A percentile compares a stretch with the other conserved stretches of the same genome.
Evolutionary conservation across 2,888 invertebrate genomes (phyloP).

Genomic region (Mythimna lalbum): DNA sequence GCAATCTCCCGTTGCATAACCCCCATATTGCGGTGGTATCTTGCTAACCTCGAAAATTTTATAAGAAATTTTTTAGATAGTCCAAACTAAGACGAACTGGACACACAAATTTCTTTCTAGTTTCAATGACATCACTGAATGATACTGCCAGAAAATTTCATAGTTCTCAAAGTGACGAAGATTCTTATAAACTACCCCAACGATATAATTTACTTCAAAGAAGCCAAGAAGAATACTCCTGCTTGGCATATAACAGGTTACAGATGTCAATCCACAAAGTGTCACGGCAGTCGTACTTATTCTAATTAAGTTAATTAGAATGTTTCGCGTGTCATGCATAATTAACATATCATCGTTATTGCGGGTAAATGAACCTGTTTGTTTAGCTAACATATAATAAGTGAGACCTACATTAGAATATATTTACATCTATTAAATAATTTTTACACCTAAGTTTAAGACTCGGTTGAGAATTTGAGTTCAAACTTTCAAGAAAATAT

Average conservation of each 20-base stretch:
- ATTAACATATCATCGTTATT: constrained; percentile 69
- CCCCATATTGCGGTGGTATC: constrained; percentile 58
- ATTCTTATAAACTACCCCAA: constrained; percentile 10
- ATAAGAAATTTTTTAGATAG: not conserved
- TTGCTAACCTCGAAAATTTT: constrained; percentile 14
- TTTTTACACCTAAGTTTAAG: not conserved
- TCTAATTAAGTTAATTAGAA: constrained; percentile 72
- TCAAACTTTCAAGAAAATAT: constrained; percentile 2
- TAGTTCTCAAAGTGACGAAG: not conserved
- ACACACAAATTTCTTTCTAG: not conserved
- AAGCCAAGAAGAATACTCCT: not conserved
- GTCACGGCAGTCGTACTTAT: constrained; percentile 53
- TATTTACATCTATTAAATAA: constrained; percentile 16
- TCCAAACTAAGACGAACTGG: not conserved
- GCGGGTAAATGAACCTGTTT: constrained; percentile 73
- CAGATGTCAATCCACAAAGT: constrained; percentile 31
- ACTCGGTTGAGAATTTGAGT: not conserved
- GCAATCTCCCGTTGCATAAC: constrained; percentile 87
- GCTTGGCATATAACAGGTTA: constrained; percentile 17
- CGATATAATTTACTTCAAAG: not conserved
- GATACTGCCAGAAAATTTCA: not conserved
- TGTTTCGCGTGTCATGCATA: constrained; percentile 66
- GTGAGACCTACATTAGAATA: constrained; percentile 17
- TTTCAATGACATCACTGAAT: not conserved
- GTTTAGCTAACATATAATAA: constrained; percentile 46